These are phyloP conservation scores for Propithecus coquereli DNA, from an alignment of 2,113 vertebrate species.

Conservation along the genomic window DNA sequence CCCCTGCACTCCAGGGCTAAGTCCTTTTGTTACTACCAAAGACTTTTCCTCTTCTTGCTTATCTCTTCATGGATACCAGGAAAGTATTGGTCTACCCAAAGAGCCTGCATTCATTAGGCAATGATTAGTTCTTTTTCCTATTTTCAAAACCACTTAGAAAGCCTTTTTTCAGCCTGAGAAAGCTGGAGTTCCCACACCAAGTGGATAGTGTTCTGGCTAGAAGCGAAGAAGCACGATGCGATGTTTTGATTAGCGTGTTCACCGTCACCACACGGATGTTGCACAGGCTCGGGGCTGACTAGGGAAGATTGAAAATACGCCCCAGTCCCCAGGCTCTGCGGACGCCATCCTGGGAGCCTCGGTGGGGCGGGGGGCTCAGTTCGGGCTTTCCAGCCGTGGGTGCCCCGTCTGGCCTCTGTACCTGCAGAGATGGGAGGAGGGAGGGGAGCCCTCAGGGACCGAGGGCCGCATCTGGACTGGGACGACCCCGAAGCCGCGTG, in stretches of 20 bases:
- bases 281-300: neutral
- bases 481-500: rapidly evolving
- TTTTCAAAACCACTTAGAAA: neutral
- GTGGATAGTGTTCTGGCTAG: neutral
- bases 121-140: neutral
- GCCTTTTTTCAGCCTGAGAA: neutral
- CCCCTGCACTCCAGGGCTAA: neutral
- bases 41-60: neutral
- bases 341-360: rapidly evolving
- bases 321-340: neutral
- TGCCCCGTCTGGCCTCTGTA: neutral
- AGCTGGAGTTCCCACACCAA: neutral
- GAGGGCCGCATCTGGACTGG: rapidly evolving
- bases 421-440: neutral
- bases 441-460: rapidly evolving
- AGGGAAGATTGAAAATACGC: neutral
- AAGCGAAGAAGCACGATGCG: neutral
- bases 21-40: neutral
- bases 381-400: neutral
- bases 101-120: neutral
- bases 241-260: rapidly evolving
- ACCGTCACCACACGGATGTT: rapidly evolving
- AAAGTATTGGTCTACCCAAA: neutral
- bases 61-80: neutral
- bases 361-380: neutral